Evolutionary conservation across 2,797 vertebrate genomes (phyloP), one percentile per base, ranked within the genome.

Genomic region (Fratercula arctica): DNA sequence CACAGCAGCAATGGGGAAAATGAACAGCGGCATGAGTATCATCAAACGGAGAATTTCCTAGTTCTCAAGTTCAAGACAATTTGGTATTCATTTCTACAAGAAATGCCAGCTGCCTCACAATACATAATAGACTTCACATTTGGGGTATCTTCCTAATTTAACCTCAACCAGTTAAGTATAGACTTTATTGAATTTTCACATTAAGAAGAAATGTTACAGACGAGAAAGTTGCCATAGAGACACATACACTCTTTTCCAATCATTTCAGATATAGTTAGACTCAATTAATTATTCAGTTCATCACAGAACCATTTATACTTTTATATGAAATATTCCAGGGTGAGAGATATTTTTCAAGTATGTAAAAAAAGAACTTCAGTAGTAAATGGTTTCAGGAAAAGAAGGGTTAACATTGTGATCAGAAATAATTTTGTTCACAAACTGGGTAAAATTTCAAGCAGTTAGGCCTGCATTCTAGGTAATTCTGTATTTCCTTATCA

Each of bases 201-300:
- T 68, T 77, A 78, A 74, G 54, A 53, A 74, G n/a, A 64, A 74
- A 74, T 16, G 77, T 69, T 50, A 85, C 18, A 83, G 60, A 69
- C 74, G 41, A 92, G 46, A 92, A 90, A 96, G 80, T 97, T 97
- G 75, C 89, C 87, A 94, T 92, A 96, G 93, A 97, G 85, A 96
- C 79, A 70, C 24, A 87, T 61, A 83, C 5, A 88, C 39, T 87
- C 53, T 64, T 88, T 95, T 89, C 90, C 76, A 93, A 69, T 91
- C 7, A 94, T 95, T 91, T 81, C 41, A 78, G 79, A 80, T 87
- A 93, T 18, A 93, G 72, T 92, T 87, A 96, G 88, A 94, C 45
- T 92, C 70, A 92, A 96, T 96, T 95, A 97, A 96, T 89, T 95
- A 97, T 95, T 98, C 89, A 96, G 53, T 84, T 77, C n/a, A 84